phyloP scores from a whole-genome alignment of 2,888 invertebrate species.

The Chouioia cunea region DNA sequence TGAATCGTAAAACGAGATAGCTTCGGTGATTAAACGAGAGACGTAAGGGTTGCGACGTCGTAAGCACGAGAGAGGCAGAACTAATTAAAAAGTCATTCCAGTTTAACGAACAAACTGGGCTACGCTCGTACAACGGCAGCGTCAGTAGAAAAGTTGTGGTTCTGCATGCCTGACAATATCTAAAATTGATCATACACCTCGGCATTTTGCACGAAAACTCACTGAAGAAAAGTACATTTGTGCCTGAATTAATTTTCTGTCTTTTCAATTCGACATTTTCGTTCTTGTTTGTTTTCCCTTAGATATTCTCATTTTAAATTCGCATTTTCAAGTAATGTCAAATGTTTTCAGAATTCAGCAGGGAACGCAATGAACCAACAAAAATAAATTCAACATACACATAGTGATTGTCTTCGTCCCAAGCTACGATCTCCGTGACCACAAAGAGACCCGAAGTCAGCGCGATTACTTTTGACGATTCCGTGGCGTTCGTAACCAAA shows the following conservation, averaged over 20 bases:
- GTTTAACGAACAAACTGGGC: not conserved
- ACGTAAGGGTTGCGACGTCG: too few relatives aligned
- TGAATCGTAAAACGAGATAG: too few relatives aligned
- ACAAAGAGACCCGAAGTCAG: conserved; percentile 77
- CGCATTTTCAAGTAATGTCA: too few relatives aligned
- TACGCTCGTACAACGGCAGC: not conserved
- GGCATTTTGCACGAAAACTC: not conserved
- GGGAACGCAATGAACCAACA: too few relatives aligned
- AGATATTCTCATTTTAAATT: too few relatives aligned
- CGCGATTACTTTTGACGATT: conserved; percentile 65
- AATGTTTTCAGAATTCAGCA: too few relatives aligned
- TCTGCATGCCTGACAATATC: not conserved
- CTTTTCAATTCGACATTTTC: not conserved
- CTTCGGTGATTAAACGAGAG: too few relatives aligned
- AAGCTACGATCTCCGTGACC: conserved; percentile 80
- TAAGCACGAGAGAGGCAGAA: not conserved
- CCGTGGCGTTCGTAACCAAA: conserved; percentile 68
- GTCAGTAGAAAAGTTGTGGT: conserved; percentile 19
- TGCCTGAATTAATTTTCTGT: conserved; percentile 12
- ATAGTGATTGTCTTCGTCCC: conserved; percentile 76
- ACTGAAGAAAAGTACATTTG: conserved; percentile 15
- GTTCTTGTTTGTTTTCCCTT: too few relatives aligned
- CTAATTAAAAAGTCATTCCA: conserved; percentile 29
- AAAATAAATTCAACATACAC: conserved; percentile 72
- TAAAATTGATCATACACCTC: conserved; percentile 9